These are phyloP conservation scores for Ditula angustiorana DNA, from an alignment of 2,888 invertebrate genomes.

Conservation along the genomic window DNA sequence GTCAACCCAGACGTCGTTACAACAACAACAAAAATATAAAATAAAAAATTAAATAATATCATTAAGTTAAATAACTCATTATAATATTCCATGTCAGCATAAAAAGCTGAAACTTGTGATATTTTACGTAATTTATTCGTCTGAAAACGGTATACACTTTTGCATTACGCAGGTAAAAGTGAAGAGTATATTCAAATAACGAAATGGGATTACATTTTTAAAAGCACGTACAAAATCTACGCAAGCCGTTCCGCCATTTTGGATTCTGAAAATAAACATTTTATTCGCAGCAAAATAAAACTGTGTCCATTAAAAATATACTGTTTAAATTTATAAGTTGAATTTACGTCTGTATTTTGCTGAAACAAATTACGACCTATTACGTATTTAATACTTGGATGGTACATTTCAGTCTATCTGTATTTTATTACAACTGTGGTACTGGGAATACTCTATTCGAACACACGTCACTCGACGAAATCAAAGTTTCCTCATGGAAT, in stretches of 20 bases:
- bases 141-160: too few relatives aligned
- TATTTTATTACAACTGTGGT: slow-evolving; percentile 9
- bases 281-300: not conserved
- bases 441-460: not conserved
- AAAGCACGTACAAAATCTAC: not conserved
- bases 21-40: too few relatives aligned
- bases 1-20: too few relatives aligned
- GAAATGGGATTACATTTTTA: slow-evolving; percentile 6
- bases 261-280: slow-evolving; percentile 8
- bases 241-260: slow-evolving; percentile 7
- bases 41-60: too few relatives aligned
- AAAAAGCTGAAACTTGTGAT: too few relatives aligned
- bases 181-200: not conserved
- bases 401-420: slow-evolving; percentile 9
- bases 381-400: slow-evolving; percentile 15
- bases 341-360: slow-evolving; percentile 18
- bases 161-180: not conserved
- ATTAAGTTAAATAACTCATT: too few relatives aligned
- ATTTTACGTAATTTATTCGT: not conserved
- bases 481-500: too few relatives aligned
- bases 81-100: too few relatives aligned
- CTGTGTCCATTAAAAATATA: not conserved
- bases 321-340: slow-evolving; percentile 10
- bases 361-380: slow-evolving; percentile 26
- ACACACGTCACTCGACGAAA: not conserved